Conservation (phyloP, 2,888 invertebrate genomes). For the Caenorhabditis panamensis region DNA sequence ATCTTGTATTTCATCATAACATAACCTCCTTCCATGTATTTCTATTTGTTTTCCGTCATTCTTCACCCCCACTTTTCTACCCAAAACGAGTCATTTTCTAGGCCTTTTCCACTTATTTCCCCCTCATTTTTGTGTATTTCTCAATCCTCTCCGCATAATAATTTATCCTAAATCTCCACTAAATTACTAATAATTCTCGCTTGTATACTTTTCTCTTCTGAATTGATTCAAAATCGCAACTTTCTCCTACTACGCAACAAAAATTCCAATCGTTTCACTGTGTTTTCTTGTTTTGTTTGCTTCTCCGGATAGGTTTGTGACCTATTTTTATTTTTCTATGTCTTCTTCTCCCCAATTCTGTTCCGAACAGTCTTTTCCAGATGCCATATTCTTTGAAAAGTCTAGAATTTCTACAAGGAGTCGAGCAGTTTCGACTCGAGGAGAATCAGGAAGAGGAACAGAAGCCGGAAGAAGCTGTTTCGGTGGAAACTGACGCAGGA, state of each 20-base stretch:
- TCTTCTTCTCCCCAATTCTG: not conserved
- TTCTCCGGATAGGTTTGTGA: not conserved
- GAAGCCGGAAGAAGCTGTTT: conserved; percentile 21
- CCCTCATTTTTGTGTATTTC: not conserved
- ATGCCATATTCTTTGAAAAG: conserved; percentile 53
- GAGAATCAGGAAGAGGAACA: conserved; percentile 28
- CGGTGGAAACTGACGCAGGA: conserved; percentile 47
- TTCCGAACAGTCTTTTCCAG: too few species aligned
- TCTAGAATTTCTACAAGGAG: conserved; percentile 48
- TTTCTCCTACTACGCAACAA: not conserved
- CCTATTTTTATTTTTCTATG: conserved; percentile 7
- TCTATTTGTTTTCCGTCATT: not conserved
- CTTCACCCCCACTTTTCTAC: not conserved
- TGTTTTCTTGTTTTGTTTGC: not conserved
- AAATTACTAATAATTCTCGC: conserved; percentile 16
- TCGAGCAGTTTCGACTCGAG: conserved; percentile 38
- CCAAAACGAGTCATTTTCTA: conserved; percentile 38
- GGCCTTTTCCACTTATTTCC: conserved; percentile 24
- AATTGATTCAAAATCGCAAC: conserved; percentile 2
- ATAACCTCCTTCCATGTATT: not conserved
- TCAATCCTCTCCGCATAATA: conserved; percentile 8
- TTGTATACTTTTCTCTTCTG: conserved; percentile 10
- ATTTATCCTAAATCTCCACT: not conserved
- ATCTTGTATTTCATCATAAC: not conserved
- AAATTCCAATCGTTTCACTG: not conserved